A percentile compares a stretch with the other conserved stretches of the same genome.
These are phyloP conservation scores for Knipowitschia caucasica DNA, from an alignment of 2,797 vertebrate species.

Conservation along the genomic window DNA sequence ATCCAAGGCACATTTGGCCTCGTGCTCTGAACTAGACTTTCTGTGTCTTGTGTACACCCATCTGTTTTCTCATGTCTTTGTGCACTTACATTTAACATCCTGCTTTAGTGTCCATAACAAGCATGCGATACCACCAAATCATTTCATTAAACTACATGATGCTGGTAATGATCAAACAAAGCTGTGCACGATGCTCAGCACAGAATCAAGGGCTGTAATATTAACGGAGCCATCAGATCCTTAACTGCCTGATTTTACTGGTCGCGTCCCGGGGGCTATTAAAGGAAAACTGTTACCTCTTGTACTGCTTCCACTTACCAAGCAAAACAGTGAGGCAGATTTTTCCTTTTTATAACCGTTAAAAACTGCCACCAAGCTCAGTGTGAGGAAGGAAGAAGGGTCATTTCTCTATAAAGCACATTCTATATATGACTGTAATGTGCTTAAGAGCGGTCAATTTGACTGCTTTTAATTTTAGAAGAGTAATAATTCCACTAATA, in stretches of 20 bases:
- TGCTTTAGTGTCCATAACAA: conserved; percentile 28
- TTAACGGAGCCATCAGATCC: too few relatives aligned
- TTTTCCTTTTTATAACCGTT: background rate
- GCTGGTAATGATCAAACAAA: background rate
- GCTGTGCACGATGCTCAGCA: background rate
- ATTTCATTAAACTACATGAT: background rate
- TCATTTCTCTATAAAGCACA: too few relatives aligned
- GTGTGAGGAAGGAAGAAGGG: too few relatives aligned
- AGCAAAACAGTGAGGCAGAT: background rate
- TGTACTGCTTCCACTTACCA: background rate
- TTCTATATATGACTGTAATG: too few relatives aligned
- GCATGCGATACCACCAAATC: background rate
- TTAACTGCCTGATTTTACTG: conserved; percentile 1
- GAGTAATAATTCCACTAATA: too few relatives aligned
- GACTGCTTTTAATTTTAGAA: too few relatives aligned
- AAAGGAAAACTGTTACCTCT: background rate
- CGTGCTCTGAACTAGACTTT: conserved; percentile 68
- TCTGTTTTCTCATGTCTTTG: conserved; percentile 65
- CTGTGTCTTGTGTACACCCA: conserved; percentile 69
- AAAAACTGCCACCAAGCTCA: background rate
- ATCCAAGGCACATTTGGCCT: conserved; percentile 71
- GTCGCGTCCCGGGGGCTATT: background rate
- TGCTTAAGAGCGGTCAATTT: too few relatives aligned
- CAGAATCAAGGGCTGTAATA: background rate
- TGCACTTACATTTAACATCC: conserved; percentile 44